A percentile compares a stretch with the other conserved stretches of the same genome.
Evolutionary conservation across 2,888 invertebrate species (phyloP).

Genomic region (Abrostola triplasia): DNA sequence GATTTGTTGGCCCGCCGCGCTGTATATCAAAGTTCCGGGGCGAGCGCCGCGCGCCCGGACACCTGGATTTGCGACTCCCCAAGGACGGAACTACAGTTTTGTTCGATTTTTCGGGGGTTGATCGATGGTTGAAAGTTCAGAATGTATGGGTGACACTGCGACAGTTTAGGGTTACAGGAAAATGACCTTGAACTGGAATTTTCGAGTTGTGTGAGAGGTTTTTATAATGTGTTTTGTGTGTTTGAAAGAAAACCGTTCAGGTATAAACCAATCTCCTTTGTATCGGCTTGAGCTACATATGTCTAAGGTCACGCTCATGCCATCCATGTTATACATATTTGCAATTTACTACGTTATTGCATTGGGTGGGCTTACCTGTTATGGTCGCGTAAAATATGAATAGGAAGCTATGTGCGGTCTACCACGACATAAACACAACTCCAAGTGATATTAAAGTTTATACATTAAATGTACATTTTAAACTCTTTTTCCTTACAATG

Average conservation of each 20-base stretch:
- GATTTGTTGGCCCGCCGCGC: slow-evolving; percentile 64
- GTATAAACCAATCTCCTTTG: no score
- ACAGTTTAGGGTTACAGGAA: slow-evolving; percentile 21
- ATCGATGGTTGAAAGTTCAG: slow-evolving; percentile 37
- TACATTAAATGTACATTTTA: not conserved
- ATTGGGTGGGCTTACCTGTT: no score
- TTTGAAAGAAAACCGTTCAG: not conserved
- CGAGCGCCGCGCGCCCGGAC: slow-evolving; percentile 39
- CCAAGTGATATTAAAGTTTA: not conserved
- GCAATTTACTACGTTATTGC: no score
- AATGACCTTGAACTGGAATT: slow-evolving; percentile 41
- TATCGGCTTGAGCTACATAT: no score
- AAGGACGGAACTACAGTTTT: slow-evolving; percentile 49
- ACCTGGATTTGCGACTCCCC: slow-evolving; percentile 60
- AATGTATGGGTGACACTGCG: slow-evolving; percentile 26
- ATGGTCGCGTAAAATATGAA: no score
- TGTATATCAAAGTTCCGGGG: slow-evolving; percentile 62
- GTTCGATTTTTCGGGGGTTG: slow-evolving; percentile 42
- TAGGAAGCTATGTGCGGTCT: no score
- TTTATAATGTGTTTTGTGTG: not conserved
- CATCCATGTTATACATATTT: no score
- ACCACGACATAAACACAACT: no score
- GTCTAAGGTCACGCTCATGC: no score
- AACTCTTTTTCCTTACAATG: not conserved
- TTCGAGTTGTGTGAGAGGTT: slow-evolving; percentile 1